These are phyloP conservation scores for Herpailurus yagouaroundi DNA, from an alignment of 2,113 vertebrate genomes.

Conservation along the genomic window DNA sequence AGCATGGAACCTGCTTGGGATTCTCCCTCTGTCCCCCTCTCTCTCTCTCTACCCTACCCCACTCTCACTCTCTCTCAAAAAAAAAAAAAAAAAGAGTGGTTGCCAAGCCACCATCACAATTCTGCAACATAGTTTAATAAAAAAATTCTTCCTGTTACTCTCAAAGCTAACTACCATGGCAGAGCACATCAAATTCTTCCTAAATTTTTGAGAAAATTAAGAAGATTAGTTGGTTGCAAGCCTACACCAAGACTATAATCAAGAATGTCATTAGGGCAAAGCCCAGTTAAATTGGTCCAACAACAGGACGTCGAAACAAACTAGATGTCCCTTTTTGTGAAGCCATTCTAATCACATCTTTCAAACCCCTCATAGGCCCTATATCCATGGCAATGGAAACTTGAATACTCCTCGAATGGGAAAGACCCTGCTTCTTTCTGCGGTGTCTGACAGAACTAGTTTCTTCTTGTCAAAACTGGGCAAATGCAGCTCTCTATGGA, in stretches of 20 bases:
- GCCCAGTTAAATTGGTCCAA: background rate
- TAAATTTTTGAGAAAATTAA: background rate
- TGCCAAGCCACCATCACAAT: background rate
- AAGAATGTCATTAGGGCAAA: background rate
- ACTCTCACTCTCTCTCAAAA: too few species aligned
- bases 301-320: background rate
- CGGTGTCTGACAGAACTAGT: background rate
- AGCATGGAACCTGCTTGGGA: too few species aligned
- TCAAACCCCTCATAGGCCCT: background rate
- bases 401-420: background rate
- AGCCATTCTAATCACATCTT: background rate
- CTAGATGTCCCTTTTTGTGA: background rate
- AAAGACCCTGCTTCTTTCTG: background rate
- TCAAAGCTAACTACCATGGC: background rate
- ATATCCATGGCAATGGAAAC: background rate
- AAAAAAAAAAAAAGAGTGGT: background rate
- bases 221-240: background rate
- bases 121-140: background rate
- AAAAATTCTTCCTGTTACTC: background rate
- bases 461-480: background rate
- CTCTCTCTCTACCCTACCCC: too few species aligned
- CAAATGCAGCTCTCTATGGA: background rate
- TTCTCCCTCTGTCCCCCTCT: too few species aligned
- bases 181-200: background rate
- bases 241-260: background rate